Base-by-base conservation (phyloP, 2,113 vertebrate species). In the Thamnophis sirtalis region DNA sequence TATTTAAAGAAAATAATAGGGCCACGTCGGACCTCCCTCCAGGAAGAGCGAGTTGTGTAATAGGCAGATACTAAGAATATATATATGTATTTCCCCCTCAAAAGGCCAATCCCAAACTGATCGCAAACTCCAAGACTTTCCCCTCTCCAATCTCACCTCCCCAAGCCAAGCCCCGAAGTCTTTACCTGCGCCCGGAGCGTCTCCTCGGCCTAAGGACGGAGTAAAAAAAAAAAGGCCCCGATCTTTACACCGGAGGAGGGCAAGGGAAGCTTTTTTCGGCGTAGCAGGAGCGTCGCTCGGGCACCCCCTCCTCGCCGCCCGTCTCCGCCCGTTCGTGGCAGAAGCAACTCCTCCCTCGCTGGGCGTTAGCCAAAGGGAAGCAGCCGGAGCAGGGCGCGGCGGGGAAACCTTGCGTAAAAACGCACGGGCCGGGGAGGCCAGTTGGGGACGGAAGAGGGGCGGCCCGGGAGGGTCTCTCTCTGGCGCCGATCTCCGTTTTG, bases 311-410 rank as follows among this genome's bases (percentile, higher is more conserved):
- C 4, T 38, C 68, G 68, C 68, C n/a, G 5, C 15, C 15, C 68
- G 73, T 80, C 73, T 43, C 90, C n/a, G 54, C 56, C 56, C 5
- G 22, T 26, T 21, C 55, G 85, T 60, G 5, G 48, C 63, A 1
- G 17, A 33, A 33, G 88, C 63, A 43, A 8, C 92, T 87, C 92
- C 92, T 80, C 92, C 92, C 92, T 49, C 1, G n/a, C 33, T 87
- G 88, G 21, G 92, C 85, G 38, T 21, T 10, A 7, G 63, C 53
- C 92, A 48, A 48, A 11, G 24, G 68, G 38, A 38, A 4, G 33
- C 3, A 13, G 84, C 38, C 15, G 9, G 9, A 54, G 90, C 9
- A 33, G 38, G 53, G 53, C n/a, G 90, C 24, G n/a, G 84, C 90
- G 7, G 7, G 38, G 33, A 19, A 19, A 4, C 24, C 56, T 21